These are phyloP conservation scores for Rhinopomastus cyanomelas DNA, from an alignment of 2,113 vertebrate species.

Conservation along the genomic window DNA sequence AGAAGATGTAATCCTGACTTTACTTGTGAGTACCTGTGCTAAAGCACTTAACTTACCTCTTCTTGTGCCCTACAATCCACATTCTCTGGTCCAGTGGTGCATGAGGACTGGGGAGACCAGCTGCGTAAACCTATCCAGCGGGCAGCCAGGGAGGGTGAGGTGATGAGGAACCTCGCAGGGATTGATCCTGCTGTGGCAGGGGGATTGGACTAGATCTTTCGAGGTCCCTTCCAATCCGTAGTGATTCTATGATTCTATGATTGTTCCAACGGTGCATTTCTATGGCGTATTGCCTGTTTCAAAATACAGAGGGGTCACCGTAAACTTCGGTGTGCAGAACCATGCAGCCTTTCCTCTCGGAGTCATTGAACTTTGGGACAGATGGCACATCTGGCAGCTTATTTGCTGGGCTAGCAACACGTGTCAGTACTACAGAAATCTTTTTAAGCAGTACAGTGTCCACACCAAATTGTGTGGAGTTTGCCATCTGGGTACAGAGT, in stretches of 20 bases:
- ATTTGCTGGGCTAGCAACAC: neutral
- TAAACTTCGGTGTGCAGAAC: neutral
- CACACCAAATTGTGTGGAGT: neutral
- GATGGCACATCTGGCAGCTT: neutral
- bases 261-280: constrained; percentile 86
- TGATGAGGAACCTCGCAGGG: constrained; percentile 73
- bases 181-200: no score
- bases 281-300: constrained; percentile 77
- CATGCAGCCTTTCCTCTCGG: neutral
- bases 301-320: neutral
- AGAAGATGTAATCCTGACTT: neutral
- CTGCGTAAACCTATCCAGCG: constrained; percentile 77
- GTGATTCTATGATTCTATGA: no score
- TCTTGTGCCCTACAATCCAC: constrained; percentile 28
- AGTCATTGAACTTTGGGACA: neutral
- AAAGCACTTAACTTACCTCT: neutral
- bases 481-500: neutral
- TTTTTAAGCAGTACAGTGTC: neutral
- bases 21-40: neutral
- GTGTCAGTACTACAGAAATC: neutral
- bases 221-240: no score
- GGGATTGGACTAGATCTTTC: no score
- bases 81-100: constrained; percentile 79
- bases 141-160: constrained; percentile 82
- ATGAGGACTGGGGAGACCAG: constrained; percentile 76